Evolutionary conservation across 1,140 invertebrate genomes (phyloP), one percentile per base, ranked within the genome.

Genomic region (Drosophila leontia): DNA sequence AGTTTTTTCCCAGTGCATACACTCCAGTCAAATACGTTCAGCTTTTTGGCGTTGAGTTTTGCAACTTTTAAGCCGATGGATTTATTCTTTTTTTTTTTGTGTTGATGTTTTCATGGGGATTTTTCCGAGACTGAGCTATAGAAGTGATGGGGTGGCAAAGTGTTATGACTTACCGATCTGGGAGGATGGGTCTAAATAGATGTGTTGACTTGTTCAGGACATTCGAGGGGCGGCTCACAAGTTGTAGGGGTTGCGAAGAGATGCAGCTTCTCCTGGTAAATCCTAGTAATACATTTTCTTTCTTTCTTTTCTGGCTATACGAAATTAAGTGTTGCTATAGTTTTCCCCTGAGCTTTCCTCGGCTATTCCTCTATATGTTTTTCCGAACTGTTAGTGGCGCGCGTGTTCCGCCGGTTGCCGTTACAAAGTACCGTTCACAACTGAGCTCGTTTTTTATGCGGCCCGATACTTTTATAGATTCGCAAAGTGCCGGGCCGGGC

Each of bases 371-470:
- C 67, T 32, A 39, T 32, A 34, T 19, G 58, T 72, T 70, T 68
- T 64, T 58, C 74, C 47, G 26, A 55, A 53, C 80, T 64, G 80
- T 65, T 79, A 45, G 76, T 56, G 51, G 72, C 71, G 74, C 57
- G 57, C 47, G 44, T 19, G 50, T 57, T 29, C 37, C 60, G 60
- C 57, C 59, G 77, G 41, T 51, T 63, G 77, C 71, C 85, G 75
- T 88, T 91, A 68, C 86, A 87, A 92, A 92, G 91, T 91, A 78
- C 86, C 91, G 81, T 88, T 88, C 87, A 78, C 91, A 80, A 92
- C 91, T 92, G 91, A 92, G 91, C 91, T 88, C 91, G 91, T 92
- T 88, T 92, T 92, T 92, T 92, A 91, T 85, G 85, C 86, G 81
- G 79, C 70, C 77, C 78, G 81, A 88, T 92, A 92, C 87, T 92